Base-by-base conservation (phyloP, 2,888 invertebrate species). In the Lagria hirta region DNA sequence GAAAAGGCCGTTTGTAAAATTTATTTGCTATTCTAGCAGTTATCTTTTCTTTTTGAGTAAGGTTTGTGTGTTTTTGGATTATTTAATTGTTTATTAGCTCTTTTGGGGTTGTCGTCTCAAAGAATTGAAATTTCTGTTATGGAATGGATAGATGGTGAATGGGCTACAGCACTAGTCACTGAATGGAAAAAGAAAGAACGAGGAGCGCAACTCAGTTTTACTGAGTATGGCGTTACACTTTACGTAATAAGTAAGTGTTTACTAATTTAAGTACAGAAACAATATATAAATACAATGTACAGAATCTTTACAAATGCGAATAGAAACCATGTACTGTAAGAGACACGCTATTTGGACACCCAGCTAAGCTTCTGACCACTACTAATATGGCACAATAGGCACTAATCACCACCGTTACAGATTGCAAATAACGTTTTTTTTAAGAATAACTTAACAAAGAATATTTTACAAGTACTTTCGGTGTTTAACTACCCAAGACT, bases 1-100 rank as follows among this genome's bases (percentile, higher is more conserved):
- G 86, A 88, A 93, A 66, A 96, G 97, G 68, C 98, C 98, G 0
- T 99, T 98, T 72, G 94, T 99, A 62, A 98, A 98, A 72, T 99
- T 99, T 74, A 94, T 99, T 59, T 91, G 92, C 56, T 94, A 98
- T 69, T 96, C 96, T 23, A 86, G 94, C 3, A 96, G 97, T 1
- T 99, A 98, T 67, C 87, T 93, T 68, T 84, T 92, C 60, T 99
- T 99, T 71, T 75, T 99, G 27, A 86, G 98, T 98, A 75, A 86
- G 92, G 81, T 43, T 52, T 67, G 67, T 3, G 68, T 92, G 96
- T 87, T 75, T 77, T 98, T 46, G 10, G 2, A 2, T 21, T 12
- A 13, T 2, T 11, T 22, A 33, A 2, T 12, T 37, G 20, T 43
- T 53, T 67, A 66, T 3, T 68, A 92, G 97, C 88, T 75, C 78